Evolutionary conservation across 2,888 invertebrate species (phyloP), one percentile per base, ranked within the genome.

Genomic region (Chloroclystis v-ata): DNA sequence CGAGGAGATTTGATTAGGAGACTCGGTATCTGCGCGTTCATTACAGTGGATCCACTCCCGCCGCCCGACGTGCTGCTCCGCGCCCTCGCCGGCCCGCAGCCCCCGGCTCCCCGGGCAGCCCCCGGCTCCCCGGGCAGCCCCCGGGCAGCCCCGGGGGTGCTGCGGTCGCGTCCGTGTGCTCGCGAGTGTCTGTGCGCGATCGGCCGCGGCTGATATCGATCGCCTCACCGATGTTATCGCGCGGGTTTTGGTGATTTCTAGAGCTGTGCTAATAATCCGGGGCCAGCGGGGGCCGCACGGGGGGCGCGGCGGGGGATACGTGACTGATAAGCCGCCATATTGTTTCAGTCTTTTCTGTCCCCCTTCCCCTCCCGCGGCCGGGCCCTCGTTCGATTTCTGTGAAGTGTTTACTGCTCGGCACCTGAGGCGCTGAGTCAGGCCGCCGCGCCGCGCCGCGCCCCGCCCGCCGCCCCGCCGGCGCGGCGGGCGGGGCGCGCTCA

Each of bases 151-250:
- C n/a, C n/a, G n/a, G n/a, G n/a, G n/a, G n/a, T n/a, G n/a, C n/a
- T n/a, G 8, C 12, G 37, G 8, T 24, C n/a, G 14, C 1, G 11
- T 8, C 5, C 12, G 28, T 30, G 53, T 8, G n/a, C 7, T 33
- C 30, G 25, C 12, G 30, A 13, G 30, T 13, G 4, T 7, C 35
- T 30, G 47, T 8, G 8, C 10, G 44, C 38, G 20, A 12, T 37
- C 43, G 69, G 75, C 75, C 73, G 59, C 68, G 76, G 77, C 77
- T 79, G 9, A 26, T 80, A 82, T 82, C 73, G 83, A 79, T 73
- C 75, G 78, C 75, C 78, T 64, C 77, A 76, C 82, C 80, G 78
- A 80, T 78, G 75, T 84, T 85, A 86, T 85, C 85, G 71, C 69
- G 78, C 81, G 79, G 81, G 79, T 82, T 83, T 80, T 65, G 69